phyloP scores from a whole-genome alignment of 2,888 invertebrate species.

The Congeria kusceri region DNA sequence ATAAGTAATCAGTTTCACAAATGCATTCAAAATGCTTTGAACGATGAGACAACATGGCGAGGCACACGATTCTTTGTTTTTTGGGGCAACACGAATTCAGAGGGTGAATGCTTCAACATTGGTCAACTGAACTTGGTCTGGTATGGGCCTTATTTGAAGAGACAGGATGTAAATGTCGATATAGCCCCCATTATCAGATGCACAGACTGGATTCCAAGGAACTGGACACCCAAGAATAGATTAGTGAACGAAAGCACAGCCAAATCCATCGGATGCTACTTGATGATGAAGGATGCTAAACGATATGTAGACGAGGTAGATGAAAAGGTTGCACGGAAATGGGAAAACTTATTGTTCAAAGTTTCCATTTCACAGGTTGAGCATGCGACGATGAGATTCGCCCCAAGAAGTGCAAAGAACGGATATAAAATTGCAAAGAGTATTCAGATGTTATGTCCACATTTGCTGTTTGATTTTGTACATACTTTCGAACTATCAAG shows the following conservation, averaged over 20 bases:
- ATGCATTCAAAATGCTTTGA: constrained; percentile 19
- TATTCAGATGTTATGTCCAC: constrained; percentile 27
- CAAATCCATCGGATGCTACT: constrained; percentile 21
- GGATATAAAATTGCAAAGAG: constrained; percentile 46
- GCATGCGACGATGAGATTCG: constrained; percentile 35
- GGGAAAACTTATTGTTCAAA: constrained; percentile 24
- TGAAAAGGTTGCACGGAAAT: neutral
- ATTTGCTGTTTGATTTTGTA: constrained; percentile 3
- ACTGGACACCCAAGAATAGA: neutral
- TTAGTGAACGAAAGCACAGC: constrained; percentile 8
- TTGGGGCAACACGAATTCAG: constrained; percentile 35
- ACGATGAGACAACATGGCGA: neutral
- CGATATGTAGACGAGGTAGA: neutral
- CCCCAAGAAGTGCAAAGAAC: constrained; percentile 17
- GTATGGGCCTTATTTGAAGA: constrained; percentile 30
- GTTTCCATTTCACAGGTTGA: constrained; percentile 41
- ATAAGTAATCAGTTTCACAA: constrained; percentile 31
- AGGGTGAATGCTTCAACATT: constrained; percentile 33
- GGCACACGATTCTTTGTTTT: constrained; percentile 6
- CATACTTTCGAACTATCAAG: neutral
- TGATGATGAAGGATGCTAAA: constrained; percentile 34
- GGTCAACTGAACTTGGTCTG: constrained; percentile 29
- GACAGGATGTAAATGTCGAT: constrained; percentile 25
- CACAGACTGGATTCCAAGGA: constrained; percentile 14
- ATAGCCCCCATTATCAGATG: constrained; percentile 30